Conservation (phyloP, 2,113 vertebrate genomes). For the Upupa epops region DNA sequence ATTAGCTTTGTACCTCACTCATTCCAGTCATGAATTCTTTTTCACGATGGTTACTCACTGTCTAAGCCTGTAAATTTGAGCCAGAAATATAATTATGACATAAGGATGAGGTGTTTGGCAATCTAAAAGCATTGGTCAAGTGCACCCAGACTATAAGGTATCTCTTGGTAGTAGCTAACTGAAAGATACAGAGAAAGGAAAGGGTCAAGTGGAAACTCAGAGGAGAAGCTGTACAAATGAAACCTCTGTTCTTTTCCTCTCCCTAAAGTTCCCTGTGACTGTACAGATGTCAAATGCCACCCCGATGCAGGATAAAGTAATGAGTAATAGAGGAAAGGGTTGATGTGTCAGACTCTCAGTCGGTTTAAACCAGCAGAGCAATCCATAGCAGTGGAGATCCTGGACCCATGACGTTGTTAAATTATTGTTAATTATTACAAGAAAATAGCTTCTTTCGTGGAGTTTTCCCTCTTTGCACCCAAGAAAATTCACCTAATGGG, state of each 20-base stretch:
- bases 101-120: slow-evolving; percentile 4
- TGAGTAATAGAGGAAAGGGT: slow-evolving; percentile 13
- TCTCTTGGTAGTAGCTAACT: background rate
- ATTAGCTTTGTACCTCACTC: slow-evolving; percentile 30
- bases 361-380: slow-evolving; percentile 51
- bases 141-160: background rate
- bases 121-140: background rate
- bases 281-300: slow-evolving; percentile 3
- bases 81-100: slow-evolving; percentile 60
- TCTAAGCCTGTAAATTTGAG: slow-evolving; percentile 46
- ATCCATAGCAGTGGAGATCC: slow-evolving; percentile 39
- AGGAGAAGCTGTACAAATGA: background rate
- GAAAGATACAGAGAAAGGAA: background rate
- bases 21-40: slow-evolving; percentile 34
- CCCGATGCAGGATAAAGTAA: slow-evolving; percentile 35
- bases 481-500: slow-evolving; percentile 38
- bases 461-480: slow-evolving; percentile 33
- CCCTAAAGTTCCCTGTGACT: background rate
- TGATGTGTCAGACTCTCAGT: slow-evolving; percentile 34
- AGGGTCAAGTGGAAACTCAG: background rate
- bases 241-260: background rate
- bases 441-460: slow-evolving; percentile 51
- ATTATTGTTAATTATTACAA: slow-evolving; percentile 63
- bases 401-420: slow-evolving; percentile 43
- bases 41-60: slow-evolving; percentile 55